These are phyloP conservation scores for Antennarius maculatus DNA, from an alignment of 2,797 vertebrate genomes.

Conservation along the genomic window DNA sequence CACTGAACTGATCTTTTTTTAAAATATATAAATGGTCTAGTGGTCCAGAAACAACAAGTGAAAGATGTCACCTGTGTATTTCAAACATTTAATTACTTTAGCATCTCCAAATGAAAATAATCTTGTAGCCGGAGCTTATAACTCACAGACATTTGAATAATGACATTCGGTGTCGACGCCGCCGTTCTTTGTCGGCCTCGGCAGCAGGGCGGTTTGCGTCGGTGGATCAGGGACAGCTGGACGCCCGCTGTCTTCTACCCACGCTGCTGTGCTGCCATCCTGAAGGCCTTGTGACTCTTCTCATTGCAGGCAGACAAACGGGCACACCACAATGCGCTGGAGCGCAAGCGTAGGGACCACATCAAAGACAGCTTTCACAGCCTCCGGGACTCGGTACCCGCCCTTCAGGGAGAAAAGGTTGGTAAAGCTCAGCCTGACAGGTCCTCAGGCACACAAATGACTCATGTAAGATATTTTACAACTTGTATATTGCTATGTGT, in stretches of 20 bases:
- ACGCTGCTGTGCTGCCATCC: conserved; percentile 62
- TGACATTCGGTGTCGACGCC: too few species aligned
- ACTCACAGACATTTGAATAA: too few species aligned
- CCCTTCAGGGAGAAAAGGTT: conserved; percentile 99
- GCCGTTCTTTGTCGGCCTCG: conserved; percentile 2
- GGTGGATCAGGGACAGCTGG: conserved; percentile 18
- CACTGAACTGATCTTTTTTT: too few species aligned
- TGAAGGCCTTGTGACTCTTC: conserved; percentile 75
- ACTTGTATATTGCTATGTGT: conserved; percentile 15
- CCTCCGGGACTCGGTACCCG: conserved; percentile 96
- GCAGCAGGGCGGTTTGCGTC: conserved; percentile 52
- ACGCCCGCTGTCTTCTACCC: conserved; percentile 45
- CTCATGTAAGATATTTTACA: conserved; percentile 26
- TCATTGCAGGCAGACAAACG: conserved; percentile 96
- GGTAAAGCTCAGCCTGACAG: conserved; percentile 73
- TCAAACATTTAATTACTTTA: too few species aligned
- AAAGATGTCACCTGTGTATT: too few species aligned
- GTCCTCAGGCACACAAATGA: conserved; percentile 33
- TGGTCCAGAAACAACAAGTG: too few species aligned
- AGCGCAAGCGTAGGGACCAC: conserved; percentile 99
- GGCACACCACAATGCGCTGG: conserved; percentile 98
- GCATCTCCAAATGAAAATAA: too few species aligned
- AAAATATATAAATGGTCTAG: too few species aligned
- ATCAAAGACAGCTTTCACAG: conserved; percentile 99
- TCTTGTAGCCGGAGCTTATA: too few species aligned